Base-by-base conservation (phyloP, 1,140 invertebrate species). In the Atta cephalotes region DNA sequence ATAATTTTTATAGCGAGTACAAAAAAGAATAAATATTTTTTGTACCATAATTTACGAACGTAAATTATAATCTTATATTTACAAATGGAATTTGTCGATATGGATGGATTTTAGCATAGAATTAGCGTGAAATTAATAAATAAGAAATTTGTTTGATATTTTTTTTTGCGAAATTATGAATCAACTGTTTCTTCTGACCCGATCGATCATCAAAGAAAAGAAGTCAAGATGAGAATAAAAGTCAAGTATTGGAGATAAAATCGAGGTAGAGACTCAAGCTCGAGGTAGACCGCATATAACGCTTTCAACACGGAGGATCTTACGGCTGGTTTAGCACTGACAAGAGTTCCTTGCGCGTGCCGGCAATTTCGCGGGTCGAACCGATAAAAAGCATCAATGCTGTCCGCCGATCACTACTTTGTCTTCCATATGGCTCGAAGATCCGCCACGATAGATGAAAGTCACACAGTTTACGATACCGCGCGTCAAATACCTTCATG, bases 271-370 rank as follows among this genome's bases (percentile, higher is more conserved):
- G 28, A 58, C 14, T 21, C 31, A 39, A 28, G 14, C 5, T 66
- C 28, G 62, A 35, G 78, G 31, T 70, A 45, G 63, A 81, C 63
- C 78, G 78, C 78, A 80, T 70, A 14, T 53, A 81, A 51, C 63
- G 9, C 31, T 56, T 16, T 31, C 56, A 56, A 81, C 49, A 81
- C 49, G n/a, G n/a, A 25, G 39, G 18, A 35, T 84, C 68, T 76
- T 63, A 76, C 81, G 70, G 70, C 18, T 77, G 56, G 45, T 51
- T 80, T 58, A 31, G 31, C 68, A 28, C 63, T 28, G 65, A 80
- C 72, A 70, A 49, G 63, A 81, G 51, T 81, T 81, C 81, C 78
- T 80, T 81, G 60, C 77, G 68, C 85, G 77, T 86, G 77, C 66
- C 49, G 12, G 66, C 62, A 28, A 53, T 72, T 56, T 45, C 21